Evolutionary conservation across 92 coral and sea anemone species (phyloP), one percentile per base, ranked within the genome.

Genomic region (Epizoanthus illoricatus): DNA sequence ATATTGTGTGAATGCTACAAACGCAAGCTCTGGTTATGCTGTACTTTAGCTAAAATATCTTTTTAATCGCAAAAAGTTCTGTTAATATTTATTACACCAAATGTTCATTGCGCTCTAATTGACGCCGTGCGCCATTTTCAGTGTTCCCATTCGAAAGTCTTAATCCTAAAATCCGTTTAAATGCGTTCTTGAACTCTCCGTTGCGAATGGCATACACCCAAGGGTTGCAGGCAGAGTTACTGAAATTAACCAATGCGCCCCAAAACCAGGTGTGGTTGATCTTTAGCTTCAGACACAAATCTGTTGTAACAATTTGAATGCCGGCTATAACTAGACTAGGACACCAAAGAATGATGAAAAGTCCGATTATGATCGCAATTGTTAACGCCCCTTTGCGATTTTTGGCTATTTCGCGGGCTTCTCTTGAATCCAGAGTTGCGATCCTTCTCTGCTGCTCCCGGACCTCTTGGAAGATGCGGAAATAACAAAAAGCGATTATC

Each of bases 241-340:
- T 79, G 75, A 92, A 92, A 20, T 90, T 84, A 52, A 81, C 58
- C 7, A 92, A 64, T 3, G 91, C 93, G 2, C 91, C 92, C 95
- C 95, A 92, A 45, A 89, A 92, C 95, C 95, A 92, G 24, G 28
- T 58, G 3, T 86, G 90, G 21, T 89, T 65, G 1, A 89, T 89
- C 18, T 84, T 80, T 61, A 89, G 65, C 68, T 92, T 92, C 9
- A 87, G 71, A 69, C 95, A 92, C 10, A 76, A 36, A 66, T 87
- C 78, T 11, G 83, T 67, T 43, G 95, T 89, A 12, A 84, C 2
- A 7, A 89, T 80, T 65, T 92, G 93, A 39, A 89, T 84, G 2
- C 91, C 89, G 4, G 86, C 83, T n/a, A 92, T 87, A 9, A 85
- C 88, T 89, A 92, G 82, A 62, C 95, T 89, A 9, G 95, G 95